phyloP scores from a whole-genome alignment of 2,113 vertebrate genomes.

The Dasyornis broadbenti region DNA sequence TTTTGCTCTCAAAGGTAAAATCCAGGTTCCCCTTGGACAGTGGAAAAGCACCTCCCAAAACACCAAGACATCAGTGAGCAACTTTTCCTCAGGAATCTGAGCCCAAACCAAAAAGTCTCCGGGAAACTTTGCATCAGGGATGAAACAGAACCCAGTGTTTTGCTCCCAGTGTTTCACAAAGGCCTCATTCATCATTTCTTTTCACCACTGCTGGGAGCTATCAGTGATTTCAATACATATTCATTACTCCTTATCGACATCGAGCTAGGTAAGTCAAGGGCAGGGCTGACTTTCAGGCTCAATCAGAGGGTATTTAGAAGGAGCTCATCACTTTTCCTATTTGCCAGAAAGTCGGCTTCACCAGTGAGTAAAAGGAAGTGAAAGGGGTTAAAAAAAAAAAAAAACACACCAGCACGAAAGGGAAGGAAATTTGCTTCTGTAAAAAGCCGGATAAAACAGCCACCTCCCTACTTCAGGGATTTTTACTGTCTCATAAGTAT shows the following conservation, averaged over 20 bases:
- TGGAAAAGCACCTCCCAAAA: not conserved
- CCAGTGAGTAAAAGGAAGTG: accelerated
- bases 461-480: not conserved
- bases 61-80: not conserved
- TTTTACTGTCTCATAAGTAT: not conserved
- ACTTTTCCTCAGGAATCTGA: not conserved
- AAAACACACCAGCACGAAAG: not conserved
- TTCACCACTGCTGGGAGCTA: not conserved
- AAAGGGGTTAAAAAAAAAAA: accelerated
- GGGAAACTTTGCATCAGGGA: not conserved
- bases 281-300: not conserved
- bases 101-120: not conserved
- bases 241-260: not conserved
- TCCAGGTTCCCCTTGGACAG: not conserved
- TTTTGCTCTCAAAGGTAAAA: not conserved
- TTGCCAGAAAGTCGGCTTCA: not conserved
- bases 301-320: not conserved
- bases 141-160: slow-evolving; percentile 18
- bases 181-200: slow-evolving; percentile 28
- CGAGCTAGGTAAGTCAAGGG: slow-evolving; percentile 1
- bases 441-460: not conserved
- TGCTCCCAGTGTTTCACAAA: slow-evolving; percentile 12
- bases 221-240: not conserved
- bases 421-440: not conserved
- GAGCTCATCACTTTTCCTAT: not conserved